Evolutionary conservation across 35 echinoderm and acorn worm species (phyloP).

Genomic region (Stichopus chloronotus): DNA sequence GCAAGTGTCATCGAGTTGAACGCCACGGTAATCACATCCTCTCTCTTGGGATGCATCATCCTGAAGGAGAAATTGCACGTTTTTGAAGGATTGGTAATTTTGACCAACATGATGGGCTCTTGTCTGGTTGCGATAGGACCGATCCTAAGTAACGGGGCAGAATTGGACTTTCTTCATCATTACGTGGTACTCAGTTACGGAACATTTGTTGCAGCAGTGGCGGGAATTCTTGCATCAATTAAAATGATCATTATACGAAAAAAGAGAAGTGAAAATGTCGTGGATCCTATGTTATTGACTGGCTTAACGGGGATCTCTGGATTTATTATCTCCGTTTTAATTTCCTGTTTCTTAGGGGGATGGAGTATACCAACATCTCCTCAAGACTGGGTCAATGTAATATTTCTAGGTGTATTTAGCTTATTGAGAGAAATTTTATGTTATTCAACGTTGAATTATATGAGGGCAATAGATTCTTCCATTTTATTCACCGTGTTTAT

Average conservation of each 20-base stretch:
- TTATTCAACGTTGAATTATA: constrained; percentile 13
- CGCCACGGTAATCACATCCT: not conserved
- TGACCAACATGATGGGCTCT: not conserved
- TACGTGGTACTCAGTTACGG: not conserved
- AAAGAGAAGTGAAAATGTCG: not conserved
- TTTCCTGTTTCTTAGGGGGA: not conserved
- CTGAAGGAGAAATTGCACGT: not conserved
- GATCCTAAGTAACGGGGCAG: not conserved
- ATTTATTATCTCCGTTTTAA: not conserved
- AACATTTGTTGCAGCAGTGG: not conserved
- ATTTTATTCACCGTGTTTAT: not conserved
- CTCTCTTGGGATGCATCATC: not conserved
- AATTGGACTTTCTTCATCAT: not conserved
- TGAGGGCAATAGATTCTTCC: not conserved
- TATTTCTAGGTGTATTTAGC: not conserved
- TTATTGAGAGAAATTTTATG: constrained; percentile 6
- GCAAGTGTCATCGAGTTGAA: constrained; percentile 22
- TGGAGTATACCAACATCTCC: not conserved
- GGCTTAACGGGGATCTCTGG: not conserved
- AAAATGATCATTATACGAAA: constrained; percentile 17
- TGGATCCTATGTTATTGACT: not conserved
- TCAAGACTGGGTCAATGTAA: not conserved
- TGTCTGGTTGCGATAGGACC: not conserved
- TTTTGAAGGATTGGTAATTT: not conserved
- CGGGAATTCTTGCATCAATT: not conserved